Percentiles rank a stretch among this genome's conserved stretches.
These are phyloP conservation scores for Microcaecilia unicolor DNA, from an alignment of 2,797 vertebrate species.

Conservation along the genomic window DNA sequence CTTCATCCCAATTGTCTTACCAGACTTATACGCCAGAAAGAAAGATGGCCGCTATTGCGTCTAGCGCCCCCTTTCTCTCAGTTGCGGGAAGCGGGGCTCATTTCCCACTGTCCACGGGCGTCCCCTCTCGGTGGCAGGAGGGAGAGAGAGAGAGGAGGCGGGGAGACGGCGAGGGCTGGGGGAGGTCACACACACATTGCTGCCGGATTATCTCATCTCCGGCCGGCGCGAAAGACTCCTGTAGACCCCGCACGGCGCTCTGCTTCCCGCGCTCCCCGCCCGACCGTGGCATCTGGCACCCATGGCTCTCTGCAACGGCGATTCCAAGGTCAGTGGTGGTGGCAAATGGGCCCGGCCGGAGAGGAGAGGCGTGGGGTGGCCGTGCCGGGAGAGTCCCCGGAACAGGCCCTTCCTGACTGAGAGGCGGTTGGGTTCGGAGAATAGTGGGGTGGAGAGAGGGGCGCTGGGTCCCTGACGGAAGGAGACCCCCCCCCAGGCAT, in stretches of 20 bases:
- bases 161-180: slow-evolving; percentile 10
- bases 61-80: not conserved
- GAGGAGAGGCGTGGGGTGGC: not conserved
- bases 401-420: slow-evolving; percentile 54
- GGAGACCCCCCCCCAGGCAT: too few species aligned
- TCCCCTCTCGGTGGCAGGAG: slow-evolving; percentile 30
- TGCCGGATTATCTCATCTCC: slow-evolving; percentile 32
- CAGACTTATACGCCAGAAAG: not conserved
- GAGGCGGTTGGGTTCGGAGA: not conserved
- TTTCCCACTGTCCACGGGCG: slow-evolving; percentile 2
- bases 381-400: slow-evolving; percentile 11
- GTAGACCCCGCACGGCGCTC: not conserved
- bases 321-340: slow-evolving; percentile 89
- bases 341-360: not conserved
- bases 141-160: slow-evolving; percentile 29
- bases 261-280: not conserved
- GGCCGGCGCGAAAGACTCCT: slow-evolving; percentile 10
- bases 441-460: not conserved
- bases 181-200: slow-evolving; percentile 7
- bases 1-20: too few species aligned
- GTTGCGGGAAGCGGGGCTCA: not conserved
- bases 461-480: too few species aligned
- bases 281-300: slow-evolving; percentile 48
- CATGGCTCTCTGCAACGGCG: slow-evolving; percentile 97
- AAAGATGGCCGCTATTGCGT: not conserved